Evolutionary conservation across 1,140 invertebrate species (phyloP).

Genomic region (Caenorhabditis inopinata): DNA sequence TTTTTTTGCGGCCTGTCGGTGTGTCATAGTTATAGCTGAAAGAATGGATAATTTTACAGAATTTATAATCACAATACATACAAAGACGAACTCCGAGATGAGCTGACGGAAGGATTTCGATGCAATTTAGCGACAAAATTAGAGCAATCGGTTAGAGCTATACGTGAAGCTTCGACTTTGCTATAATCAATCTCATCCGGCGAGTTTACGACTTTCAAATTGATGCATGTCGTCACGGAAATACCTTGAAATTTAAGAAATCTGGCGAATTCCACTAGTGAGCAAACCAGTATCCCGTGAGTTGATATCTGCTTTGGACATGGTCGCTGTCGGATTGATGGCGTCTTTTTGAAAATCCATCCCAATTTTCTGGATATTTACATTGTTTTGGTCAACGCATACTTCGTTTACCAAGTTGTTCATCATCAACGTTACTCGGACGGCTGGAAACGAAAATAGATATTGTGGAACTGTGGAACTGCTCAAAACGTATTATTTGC

Average conservation of each 20-base stretch:
- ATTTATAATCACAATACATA: background rate
- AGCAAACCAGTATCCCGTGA: conserved; percentile 25
- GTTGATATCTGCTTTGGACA: conserved; percentile 8
- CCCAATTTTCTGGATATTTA: background rate
- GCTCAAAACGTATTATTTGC: no score
- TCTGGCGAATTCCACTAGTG: no score
- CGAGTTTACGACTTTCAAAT: background rate
- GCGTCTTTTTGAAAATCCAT: no score
- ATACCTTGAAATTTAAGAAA: background rate
- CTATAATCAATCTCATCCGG: background rate
- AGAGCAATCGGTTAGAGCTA: background rate
- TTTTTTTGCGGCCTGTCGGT: background rate
- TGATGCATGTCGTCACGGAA: background rate
- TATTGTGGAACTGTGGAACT: no score
- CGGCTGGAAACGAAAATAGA: no score
- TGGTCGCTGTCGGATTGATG: background rate
- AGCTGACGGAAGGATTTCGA: conserved; percentile 3
- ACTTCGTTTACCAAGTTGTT: background rate
- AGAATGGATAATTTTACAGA: background rate
- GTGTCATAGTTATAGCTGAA: conserved; percentile 12
- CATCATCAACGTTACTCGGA: background rate
- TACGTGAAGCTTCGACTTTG: background rate
- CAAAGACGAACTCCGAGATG: background rate
- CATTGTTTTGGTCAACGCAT: background rate
- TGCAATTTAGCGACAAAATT: background rate